Percentiles rank a stretch among this genome's conserved stretches.
Conservation (phyloP, 2,797 vertebrate genomes). For the Mallotus villosus region DNA sequence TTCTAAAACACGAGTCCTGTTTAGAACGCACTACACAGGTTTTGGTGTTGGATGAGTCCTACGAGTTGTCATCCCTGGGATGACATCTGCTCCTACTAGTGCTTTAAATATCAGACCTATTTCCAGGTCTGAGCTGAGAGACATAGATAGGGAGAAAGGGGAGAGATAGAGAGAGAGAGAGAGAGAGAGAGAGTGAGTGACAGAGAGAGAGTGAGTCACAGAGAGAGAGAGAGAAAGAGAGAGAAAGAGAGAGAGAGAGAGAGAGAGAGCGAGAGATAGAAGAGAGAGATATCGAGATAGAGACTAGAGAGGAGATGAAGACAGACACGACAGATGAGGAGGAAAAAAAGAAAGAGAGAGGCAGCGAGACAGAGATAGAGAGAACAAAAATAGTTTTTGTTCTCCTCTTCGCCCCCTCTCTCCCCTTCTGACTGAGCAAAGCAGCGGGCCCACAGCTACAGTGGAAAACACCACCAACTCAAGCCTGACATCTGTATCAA, state of each 20-base stretch:
- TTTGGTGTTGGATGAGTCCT: conserved; percentile 43
- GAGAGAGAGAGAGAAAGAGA: conserved; percentile 6
- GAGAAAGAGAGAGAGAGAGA: background rate
- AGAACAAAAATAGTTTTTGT: conserved; percentile 32
- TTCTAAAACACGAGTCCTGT: conserved; percentile 31
- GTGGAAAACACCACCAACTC: conserved; percentile 81
- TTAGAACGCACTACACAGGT: conserved; percentile 24
- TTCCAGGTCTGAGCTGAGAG: conserved; percentile 44
- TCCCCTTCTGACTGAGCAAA: conserved; percentile 41
- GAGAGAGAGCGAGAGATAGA: conserved; percentile 3
- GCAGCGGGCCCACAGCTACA: conserved; percentile 52
- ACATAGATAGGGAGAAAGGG: background rate
- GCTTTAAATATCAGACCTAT: conserved; percentile 71
- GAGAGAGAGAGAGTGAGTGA: conserved; percentile 17
- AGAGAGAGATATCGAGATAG: conserved; percentile 16
- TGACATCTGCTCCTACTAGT: conserved; percentile 56
- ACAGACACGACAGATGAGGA: background rate
- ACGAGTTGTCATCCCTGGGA: conserved; percentile 60
- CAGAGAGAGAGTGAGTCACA: too few species aligned
- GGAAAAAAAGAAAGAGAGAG: conserved; percentile 3
- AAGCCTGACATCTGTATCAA: conserved; percentile 85
- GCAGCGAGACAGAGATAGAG: conserved; percentile 14
- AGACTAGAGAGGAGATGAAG: conserved; percentile 4
- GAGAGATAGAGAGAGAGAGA: conserved; percentile 3
- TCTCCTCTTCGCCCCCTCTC: conserved; percentile 40